These are phyloP conservation scores for Istiophorus platypterus DNA, from an alignment of 2,113 vertebrate genomes.

Conservation along the genomic window DNA sequence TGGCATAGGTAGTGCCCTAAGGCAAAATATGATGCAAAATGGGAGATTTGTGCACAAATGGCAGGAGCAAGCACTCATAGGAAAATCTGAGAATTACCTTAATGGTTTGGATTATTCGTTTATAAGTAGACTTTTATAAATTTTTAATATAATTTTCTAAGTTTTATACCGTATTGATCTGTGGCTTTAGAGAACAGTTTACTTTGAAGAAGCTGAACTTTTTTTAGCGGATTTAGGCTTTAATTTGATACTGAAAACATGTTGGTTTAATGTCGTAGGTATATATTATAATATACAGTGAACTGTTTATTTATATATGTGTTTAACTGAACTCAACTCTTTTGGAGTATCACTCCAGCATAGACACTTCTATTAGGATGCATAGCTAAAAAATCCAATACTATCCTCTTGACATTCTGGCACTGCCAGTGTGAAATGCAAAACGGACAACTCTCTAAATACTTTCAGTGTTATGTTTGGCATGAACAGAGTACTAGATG, in stretches of 20 bases:
- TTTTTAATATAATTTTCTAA: not conserved
- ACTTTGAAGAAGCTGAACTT: not conserved
- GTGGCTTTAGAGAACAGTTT: not conserved
- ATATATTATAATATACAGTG: no score
- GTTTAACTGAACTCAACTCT: constrained; percentile 15
- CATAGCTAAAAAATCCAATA: constrained; percentile 35
- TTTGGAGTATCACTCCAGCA: constrained; percentile 7
- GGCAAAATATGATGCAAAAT: not conserved
- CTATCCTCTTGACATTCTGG: constrained; percentile 44
- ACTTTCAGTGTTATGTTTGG: constrained; percentile 53
- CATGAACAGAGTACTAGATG: constrained; percentile 19
- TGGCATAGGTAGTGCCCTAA: not conserved
- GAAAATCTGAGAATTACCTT: not conserved
- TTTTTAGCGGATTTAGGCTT: not conserved
- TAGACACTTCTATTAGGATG: constrained; percentile 19
- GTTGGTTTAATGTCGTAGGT: not conserved
- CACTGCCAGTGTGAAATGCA: constrained; percentile 41
- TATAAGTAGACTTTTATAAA: not conserved
- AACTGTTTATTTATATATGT: constrained; percentile 6
- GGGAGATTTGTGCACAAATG: not conserved
- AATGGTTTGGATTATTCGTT: not conserved
- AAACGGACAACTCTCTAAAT: constrained; percentile 45
- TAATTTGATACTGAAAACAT: constrained; percentile 3
- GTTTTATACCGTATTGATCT: not conserved
- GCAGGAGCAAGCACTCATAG: not conserved